phyloP scores from a whole-genome alignment of 1,140 invertebrate species.

The Brachionus koreanus region DNA sequence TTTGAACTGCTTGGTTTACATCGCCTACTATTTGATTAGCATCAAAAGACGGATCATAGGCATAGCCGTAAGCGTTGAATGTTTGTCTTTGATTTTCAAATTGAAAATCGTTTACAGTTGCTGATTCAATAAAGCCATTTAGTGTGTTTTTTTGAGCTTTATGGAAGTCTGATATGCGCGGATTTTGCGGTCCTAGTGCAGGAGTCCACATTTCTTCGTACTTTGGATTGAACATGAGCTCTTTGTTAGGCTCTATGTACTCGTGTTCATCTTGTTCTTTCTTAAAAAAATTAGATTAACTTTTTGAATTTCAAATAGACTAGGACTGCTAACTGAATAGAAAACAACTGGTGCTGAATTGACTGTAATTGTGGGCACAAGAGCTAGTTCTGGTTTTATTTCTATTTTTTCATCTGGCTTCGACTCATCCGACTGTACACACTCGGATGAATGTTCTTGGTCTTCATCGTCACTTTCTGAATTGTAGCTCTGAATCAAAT shows the following conservation, averaged over 20 bases:
- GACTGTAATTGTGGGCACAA: neutral
- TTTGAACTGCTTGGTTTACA: neutral
- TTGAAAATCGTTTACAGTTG: conserved; percentile 91
- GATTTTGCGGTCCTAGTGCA: conserved; percentile 78
- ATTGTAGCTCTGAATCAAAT: no score
- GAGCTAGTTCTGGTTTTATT: neutral
- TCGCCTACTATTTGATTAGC: conserved; percentile 41
- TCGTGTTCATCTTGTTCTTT: conserved; percentile 34
- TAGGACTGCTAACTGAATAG: neutral
- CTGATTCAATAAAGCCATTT: conserved; percentile 87
- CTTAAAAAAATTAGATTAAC: neutral
- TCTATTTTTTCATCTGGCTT: no score
- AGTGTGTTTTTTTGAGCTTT: conserved; percentile 79
- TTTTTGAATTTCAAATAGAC: neutral
- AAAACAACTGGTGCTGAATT: conserved; percentile 23
- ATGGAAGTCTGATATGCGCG: conserved; percentile 68
- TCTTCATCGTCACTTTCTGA: neutral
- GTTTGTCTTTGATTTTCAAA: conserved; percentile 96
- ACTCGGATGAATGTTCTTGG: neutral
- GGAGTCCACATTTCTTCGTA: conserved; percentile 93
- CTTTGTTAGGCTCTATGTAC: conserved; percentile 51
- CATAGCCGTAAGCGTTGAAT: conserved; percentile 77
- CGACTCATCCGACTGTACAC: no score
- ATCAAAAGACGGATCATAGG: conserved; percentile 29
- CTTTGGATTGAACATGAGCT: conserved; percentile 85